Evolutionary conservation across 35 echinoderm and acorn worm species (phyloP), one percentile per base, ranked within the genome.

Genomic region (Hemicentrotus pulcherrimus): DNA sequence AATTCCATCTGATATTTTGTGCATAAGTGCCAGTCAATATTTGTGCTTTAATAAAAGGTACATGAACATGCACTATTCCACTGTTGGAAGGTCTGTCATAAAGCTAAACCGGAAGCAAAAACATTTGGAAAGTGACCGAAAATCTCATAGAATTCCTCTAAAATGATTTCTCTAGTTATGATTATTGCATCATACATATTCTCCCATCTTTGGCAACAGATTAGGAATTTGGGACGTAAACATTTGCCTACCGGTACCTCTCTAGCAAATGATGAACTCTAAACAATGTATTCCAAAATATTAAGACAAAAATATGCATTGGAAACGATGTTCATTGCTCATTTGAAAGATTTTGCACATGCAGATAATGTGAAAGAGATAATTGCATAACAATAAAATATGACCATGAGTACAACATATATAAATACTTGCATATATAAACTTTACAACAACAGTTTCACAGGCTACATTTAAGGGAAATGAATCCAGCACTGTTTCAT

Each of bases 391-490:
- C 24, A 78, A 78, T 55, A 14, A 10, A 14, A 55, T 2, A 12
- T 14, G 50, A 55, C 18, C 65, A 78, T 5, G 65, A 78, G 65
- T 78, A n/a, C 65, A 78, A n/a, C 65, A 78, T 28, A n/a, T 78
- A 78, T 78, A 78, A 78, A 78, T 78, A 78, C 65, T 78, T 78
- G 65, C 65, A 78, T 78, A 55, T 55, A 78, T 78, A 22, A 78
- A 78, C 28, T 78, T 78, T n/a, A n/a, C 22, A n/a, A 78, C 65
- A n/a, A 8, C 2, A 22, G 24, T 4, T 78, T n/a, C 7, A 78
- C 65, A 78, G 65, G 65, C 65, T 78, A 78, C 65, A 78, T 28
- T 0, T 19, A 28, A 28, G 5, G 16, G 16, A 28, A 78, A 78
- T 78, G 22, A 78, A 30, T 78, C 65, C 65, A 78, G 65, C 19